A percentile compares a stretch with the other conserved stretches of the same genome.
These are phyloP conservation scores for Montipora capricornis DNA, from an alignment of 64 coral and sea anemone genomes.

Conservation along the genomic window DNA sequence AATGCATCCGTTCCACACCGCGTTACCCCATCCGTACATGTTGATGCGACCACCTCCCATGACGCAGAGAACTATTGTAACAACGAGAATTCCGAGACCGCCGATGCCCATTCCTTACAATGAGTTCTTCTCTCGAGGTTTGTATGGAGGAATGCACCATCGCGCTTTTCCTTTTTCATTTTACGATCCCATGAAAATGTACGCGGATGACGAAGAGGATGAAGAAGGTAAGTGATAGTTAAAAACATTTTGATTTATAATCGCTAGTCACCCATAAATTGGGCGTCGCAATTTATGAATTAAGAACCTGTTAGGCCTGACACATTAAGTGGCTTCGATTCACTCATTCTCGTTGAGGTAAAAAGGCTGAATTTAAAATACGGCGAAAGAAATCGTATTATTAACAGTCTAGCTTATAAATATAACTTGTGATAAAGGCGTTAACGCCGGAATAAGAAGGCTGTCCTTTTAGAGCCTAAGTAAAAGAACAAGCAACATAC, in stretches of 20 bases:
- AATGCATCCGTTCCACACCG: constrained; percentile 65
- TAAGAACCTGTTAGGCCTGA: not conserved
- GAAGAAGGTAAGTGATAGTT: constrained; percentile 24
- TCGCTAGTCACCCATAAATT: not conserved
- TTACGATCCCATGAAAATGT: constrained; percentile 33
- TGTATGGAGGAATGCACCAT: constrained; percentile 64
- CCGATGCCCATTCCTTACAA: constrained; percentile 90
- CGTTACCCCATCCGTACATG: constrained; percentile 74
- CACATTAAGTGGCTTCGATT: not conserved
- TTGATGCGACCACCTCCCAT: constrained; percentile 93
- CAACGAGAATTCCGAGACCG: constrained; percentile 93
- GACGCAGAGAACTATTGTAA: constrained; percentile 97
- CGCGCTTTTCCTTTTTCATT: constrained; percentile 29
- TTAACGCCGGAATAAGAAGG: too few species aligned
- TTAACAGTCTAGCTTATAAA: too few species aligned
- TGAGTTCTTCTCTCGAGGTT: constrained; percentile 28
- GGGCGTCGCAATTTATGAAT: not conserved
- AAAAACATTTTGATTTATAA: not conserved
- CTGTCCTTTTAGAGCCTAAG: too few species aligned
- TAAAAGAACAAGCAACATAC: too few species aligned
- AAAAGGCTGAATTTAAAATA: too few species aligned
- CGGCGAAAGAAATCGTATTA: too few species aligned
- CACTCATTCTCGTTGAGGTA: not conserved
- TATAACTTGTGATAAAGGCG: too few species aligned
- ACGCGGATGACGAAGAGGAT: constrained; percentile 26